A percentile compares a stretch with the other conserved stretches of the same genome.
These are phyloP conservation scores for Prionailurus bengalensis DNA, from an alignment of 2,113 vertebrate species.

Conservation along the genomic window DNA sequence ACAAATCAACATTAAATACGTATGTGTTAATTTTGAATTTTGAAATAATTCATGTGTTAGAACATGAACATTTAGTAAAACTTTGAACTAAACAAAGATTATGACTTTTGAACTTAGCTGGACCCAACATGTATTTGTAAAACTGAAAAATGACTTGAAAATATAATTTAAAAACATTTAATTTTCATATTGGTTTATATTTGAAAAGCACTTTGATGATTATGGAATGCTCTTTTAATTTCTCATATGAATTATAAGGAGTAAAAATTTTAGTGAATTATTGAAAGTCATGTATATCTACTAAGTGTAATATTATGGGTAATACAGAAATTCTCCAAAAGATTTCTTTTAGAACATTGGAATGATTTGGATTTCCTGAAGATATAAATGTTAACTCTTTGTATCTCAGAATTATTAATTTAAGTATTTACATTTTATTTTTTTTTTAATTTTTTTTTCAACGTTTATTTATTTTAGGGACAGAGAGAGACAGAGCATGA, in stretches of 20 bases:
- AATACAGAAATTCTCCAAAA: not conserved
- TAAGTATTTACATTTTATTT: slow-evolving; percentile 24
- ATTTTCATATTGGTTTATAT: not conserved
- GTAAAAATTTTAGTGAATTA: not conserved
- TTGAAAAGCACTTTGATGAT: slow-evolving; percentile 13
- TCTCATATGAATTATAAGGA: not conserved
- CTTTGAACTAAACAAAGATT: slow-evolving; percentile 14
- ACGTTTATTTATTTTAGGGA: no score
- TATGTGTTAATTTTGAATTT: not conserved
- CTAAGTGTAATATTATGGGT: not conserved
- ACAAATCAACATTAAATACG: not conserved
- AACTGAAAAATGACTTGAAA: slow-evolving; percentile 28
- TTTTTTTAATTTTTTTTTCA: no score
- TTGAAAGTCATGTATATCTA: not conserved
- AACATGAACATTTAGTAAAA: not conserved
- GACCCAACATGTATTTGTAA: not conserved
- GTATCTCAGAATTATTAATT: not conserved
- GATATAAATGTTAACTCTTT: slow-evolving; percentile 6
- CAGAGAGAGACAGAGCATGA: no score
- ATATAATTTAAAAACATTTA: not conserved
- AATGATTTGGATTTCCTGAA: slow-evolving; percentile 6
- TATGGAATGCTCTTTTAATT: not conserved
- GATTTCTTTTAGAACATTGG: not conserved
- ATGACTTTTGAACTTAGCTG: not conserved
- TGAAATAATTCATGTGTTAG: not conserved